Conservation (phyloP, 1,140 invertebrate genomes). For the Hyphantria cunea region DNA sequence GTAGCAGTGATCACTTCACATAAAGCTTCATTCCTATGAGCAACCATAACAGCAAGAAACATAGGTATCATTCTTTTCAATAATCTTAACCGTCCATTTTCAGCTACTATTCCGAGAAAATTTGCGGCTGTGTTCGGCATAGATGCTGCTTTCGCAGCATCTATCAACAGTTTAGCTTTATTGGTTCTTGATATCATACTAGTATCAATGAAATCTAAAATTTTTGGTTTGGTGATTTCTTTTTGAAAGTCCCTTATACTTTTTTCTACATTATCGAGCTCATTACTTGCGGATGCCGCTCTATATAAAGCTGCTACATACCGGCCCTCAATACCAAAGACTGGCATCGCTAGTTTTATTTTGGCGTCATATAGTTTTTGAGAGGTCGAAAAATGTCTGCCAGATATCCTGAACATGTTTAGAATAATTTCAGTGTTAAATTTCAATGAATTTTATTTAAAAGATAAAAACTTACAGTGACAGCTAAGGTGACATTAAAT, state of each 20-base stretch:
- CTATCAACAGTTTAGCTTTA: conserved; percentile 56
- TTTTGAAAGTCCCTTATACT: conserved; percentile 89
- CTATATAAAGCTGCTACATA: conserved; percentile 98
- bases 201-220: conserved; percentile 89
- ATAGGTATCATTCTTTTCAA: conserved; percentile 57
- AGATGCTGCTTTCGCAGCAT: conserved; percentile 51
- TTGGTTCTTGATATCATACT: conserved; percentile 49
- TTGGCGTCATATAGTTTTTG: background rate
- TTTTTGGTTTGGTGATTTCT: conserved; percentile 86
- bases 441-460: too few relatives aligned
- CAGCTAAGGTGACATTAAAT: too few relatives aligned
- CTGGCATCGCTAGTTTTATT: background rate
- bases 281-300: conserved; percentile 94
- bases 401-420: background rate
- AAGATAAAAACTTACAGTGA: too few relatives aligned
- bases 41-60: conserved; percentile 62
- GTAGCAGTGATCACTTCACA: conserved; percentile 71
- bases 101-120: conserved; percentile 61
- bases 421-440: background rate
- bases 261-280: conserved; percentile 94
- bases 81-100: conserved; percentile 62
- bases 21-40: conserved; percentile 64
- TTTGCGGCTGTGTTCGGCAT: conserved; percentile 58
- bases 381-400: background rate
- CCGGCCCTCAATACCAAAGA: conserved; percentile 87